These are phyloP conservation scores for Cataglyphis cursor DNA, from an alignment of 2,888 invertebrate genomes.

Conservation along the genomic window DNA sequence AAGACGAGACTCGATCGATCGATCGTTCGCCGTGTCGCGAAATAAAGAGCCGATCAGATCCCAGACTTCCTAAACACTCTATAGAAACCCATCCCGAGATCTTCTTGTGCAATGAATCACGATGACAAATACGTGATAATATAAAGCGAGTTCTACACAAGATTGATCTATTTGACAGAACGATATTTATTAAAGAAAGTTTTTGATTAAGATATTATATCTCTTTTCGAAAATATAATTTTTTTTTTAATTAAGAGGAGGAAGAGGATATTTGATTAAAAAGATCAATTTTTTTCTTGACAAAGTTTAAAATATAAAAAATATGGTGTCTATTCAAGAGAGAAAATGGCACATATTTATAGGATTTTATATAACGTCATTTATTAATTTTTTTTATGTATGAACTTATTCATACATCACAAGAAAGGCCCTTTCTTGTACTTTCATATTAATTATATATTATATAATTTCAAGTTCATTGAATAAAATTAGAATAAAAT, in stretches of 20 bases:
- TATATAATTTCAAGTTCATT: conserved; percentile 34
- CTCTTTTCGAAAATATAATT: neutral
- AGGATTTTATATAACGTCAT: conserved; percentile 12
- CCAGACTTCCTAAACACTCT: conserved; percentile 3
- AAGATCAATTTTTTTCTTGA: neutral
- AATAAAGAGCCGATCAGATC: conserved; percentile 51
- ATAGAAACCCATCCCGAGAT: neutral
- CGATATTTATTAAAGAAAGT: neutral
- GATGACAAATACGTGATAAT: neutral
- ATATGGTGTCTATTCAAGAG: neutral
- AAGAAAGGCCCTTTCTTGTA: neutral
- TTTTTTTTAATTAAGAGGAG: neutral
- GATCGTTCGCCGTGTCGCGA: conserved; percentile 15
- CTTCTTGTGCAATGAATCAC: neutral
- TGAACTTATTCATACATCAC: neutral
- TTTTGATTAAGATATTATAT: neutral
- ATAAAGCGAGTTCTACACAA: neutral
- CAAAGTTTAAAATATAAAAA: neutral
- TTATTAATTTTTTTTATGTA: neutral
- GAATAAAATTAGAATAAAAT: neutral
- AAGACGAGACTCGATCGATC: conserved; percentile 48
- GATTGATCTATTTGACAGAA: neutral
- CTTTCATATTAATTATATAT: neutral
- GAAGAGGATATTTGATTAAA: neutral
- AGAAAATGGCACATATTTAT: neutral